These are phyloP conservation scores for Indicator indicator DNA, from an alignment of 2,113 vertebrate genomes.

Conservation along the genomic window DNA sequence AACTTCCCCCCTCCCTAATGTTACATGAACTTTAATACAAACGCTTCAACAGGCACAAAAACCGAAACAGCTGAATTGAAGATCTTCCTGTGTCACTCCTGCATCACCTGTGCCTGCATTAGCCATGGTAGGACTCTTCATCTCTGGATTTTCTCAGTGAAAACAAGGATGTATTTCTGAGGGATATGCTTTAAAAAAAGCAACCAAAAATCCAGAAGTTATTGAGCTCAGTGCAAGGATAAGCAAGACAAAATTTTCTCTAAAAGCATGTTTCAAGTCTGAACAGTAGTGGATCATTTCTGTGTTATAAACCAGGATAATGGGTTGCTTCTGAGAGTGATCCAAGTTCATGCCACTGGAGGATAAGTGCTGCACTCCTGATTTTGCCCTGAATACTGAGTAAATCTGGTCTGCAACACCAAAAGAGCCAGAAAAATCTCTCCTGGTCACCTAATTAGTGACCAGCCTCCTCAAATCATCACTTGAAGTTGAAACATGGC, in stretches of 20 bases:
- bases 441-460: not conserved
- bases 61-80: not conserved
- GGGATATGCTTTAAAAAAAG: not conserved
- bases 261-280: not conserved
- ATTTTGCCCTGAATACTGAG: not conserved
- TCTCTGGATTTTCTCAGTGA: not conserved
- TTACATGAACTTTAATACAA: not conserved
- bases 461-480: not conserved
- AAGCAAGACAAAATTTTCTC: not conserved
- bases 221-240: not conserved
- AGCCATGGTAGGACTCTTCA: not conserved
- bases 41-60: not conserved
- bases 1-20: rapidly evolving
- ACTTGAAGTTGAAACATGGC: not conserved
- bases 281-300: not conserved
- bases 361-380: not conserved
- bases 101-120: not conserved
- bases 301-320: not conserved
- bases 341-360: not conserved
- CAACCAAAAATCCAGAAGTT: not conserved
- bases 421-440: not conserved
- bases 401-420: not conserved
- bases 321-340: not conserved
- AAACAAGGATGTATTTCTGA: not conserved
- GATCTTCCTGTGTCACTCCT: not conserved